Base-by-base conservation (phyloP, 2,888 invertebrate species). In the Itoplectis maculator region DNA sequence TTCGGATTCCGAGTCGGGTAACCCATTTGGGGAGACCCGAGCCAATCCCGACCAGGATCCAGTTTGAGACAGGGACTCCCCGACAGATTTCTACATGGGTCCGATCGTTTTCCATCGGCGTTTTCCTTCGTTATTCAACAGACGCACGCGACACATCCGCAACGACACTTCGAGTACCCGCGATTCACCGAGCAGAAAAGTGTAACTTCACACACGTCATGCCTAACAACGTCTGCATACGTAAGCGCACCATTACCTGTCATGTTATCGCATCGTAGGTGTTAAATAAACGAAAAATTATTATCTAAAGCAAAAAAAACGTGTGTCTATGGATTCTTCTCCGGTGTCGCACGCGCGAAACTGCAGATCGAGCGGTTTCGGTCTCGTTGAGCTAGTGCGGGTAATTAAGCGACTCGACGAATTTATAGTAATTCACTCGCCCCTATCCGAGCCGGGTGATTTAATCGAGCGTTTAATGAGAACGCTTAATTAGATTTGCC, bases 381-480 rank as follows among this genome's bases (percentile, higher is more conserved):
- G 78, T 72, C 85, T 88, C 81, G 86, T 87, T 87, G 82, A 73
- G 63, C 61, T 42, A 49, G 49, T 70, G 11, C 45, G 54, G 42
- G 47, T 61, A 72, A 82, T 82, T 82, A 76, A 82, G 66, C 35
- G 20, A 37, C 72, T 78, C 78, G 66, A 72, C 82, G 76, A 82
- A 86, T 85, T 89, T 86, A 86, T 83, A 84, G 85, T 82, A 79
- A 82, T 82, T 82, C 82, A 82, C 82, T 82, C 70, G 70, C 81
- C 81, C 80, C 82, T 40, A 81, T 82, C 45, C 82, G 68, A 77
- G 37, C 74, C 70, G 83, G n/a, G 85, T 85, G 85, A 87, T 87
- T 88, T 88, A 89, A 89, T 90, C 86, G 87, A 87, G 87, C 86
- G 85, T 82, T 82, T 90, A 89, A 90, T 88, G 86, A 89, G 87